These are phyloP conservation scores for Petaurus breviceps DNA, from an alignment of 2,113 vertebrate genomes.

Conservation along the genomic window DNA sequence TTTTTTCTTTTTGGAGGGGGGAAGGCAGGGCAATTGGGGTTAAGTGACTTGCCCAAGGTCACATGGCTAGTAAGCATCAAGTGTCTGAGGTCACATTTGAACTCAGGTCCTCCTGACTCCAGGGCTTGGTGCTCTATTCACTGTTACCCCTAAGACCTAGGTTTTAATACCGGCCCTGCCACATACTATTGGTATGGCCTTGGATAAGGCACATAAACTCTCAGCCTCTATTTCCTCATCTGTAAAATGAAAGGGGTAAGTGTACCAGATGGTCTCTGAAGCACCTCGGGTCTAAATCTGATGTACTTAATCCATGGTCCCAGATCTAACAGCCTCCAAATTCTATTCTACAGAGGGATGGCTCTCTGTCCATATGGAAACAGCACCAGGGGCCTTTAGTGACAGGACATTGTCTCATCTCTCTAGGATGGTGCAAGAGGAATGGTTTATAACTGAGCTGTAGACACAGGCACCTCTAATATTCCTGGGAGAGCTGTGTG, in stretches of 20 bases:
- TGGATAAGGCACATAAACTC: background rate
- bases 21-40: too few relatives aligned
- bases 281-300: background rate
- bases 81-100: too few relatives aligned
- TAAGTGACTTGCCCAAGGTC: too few relatives aligned
- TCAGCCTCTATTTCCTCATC: background rate
- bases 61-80: too few relatives aligned
- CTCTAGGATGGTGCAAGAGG: background rate
- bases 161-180: background rate
- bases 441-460: background rate
- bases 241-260: background rate
- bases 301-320: background rate
- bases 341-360: background rate
- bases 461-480: background rate
- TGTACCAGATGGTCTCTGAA: background rate
- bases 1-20: too few relatives aligned
- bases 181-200: background rate
- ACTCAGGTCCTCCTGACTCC: too few relatives aligned
- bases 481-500: background rate
- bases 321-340: background rate
- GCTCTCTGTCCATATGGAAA: background rate
- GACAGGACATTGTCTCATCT: background rate
- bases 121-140: too few relatives aligned
- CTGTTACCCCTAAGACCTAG: background rate
- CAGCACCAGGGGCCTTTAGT: background rate